Evolutionary conservation across 2,113 vertebrate genomes (phyloP).

Genomic region (Centropus unirufus): DNA sequence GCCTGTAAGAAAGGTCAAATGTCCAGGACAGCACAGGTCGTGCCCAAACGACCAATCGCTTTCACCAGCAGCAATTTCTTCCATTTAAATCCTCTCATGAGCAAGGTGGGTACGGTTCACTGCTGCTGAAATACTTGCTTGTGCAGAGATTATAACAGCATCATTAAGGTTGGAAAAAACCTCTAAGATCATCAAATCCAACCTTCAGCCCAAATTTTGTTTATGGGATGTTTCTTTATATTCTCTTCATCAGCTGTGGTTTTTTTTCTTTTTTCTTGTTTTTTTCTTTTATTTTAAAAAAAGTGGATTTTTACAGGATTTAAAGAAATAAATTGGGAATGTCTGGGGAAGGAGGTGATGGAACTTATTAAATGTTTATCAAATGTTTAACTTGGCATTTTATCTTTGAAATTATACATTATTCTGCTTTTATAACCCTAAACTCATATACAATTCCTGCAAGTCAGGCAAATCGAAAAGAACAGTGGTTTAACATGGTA

Average conservation of each 20-base stretch:
- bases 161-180: too few species aligned
- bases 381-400: too few species aligned
- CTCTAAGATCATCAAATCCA: too few species aligned
- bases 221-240: neutral
- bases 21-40: neutral
- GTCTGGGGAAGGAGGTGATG: too few species aligned
- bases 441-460: too few species aligned
- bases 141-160: neutral
- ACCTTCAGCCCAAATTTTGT: neutral
- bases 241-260: neutral
- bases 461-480: too few species aligned
- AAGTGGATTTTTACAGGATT: neutral
- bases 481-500: too few species aligned
- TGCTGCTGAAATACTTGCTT: neutral
- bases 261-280: neutral
- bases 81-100: neutral
- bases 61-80: neutral
- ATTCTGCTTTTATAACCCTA: too few species aligned
- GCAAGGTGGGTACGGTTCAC: neutral
- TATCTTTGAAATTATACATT: too few species aligned
- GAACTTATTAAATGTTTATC: too few species aligned
- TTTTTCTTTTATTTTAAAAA: neutral
- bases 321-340: neutral
- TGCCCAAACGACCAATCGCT: neutral
- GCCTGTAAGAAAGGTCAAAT: neutral